Evolutionary conservation across 30 jellyfish, hydroid and myxozoan species (phyloP).

Genomic region (Chrysaora quinquecirrha): DNA sequence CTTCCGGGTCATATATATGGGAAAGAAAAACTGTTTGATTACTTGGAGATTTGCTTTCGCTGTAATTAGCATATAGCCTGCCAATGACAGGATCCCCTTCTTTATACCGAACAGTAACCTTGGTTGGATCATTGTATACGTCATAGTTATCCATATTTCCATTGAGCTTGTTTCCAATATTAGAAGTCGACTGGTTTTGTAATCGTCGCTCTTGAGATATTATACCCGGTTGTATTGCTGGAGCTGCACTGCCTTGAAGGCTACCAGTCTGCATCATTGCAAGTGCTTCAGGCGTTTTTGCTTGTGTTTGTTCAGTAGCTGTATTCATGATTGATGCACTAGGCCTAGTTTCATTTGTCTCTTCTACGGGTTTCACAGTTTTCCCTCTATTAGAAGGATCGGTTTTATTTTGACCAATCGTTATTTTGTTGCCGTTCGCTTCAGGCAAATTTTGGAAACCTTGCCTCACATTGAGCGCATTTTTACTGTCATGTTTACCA

Average conservation of each 20-base stretch:
- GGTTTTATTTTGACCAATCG: neutral
- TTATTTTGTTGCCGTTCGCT: neutral
- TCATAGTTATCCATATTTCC: neutral
- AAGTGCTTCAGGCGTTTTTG: no score
- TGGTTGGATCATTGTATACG: neutral
- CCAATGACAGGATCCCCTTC: neutral
- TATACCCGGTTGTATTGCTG: no score
- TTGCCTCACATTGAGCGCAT: neutral
- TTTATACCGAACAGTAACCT: neutral
- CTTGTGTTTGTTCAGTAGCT: no score
- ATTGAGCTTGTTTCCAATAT: no score
- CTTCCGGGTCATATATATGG: neutral
- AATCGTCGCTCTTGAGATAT: no score
- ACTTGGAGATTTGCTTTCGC: neutral
- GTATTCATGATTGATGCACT: no score
- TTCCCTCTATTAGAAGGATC: neutral
- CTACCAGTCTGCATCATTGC: no score
- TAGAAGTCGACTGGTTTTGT: no score
- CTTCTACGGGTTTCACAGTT: no score
- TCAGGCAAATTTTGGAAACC: neutral
- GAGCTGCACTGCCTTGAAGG: no score
- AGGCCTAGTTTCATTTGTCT: no score
- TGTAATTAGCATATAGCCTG: neutral
- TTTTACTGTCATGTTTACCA: neutral
- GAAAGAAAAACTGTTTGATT: neutral